Conservation (phyloP, 2,113 vertebrate genomes). For the Suncus etruscus region DNA sequence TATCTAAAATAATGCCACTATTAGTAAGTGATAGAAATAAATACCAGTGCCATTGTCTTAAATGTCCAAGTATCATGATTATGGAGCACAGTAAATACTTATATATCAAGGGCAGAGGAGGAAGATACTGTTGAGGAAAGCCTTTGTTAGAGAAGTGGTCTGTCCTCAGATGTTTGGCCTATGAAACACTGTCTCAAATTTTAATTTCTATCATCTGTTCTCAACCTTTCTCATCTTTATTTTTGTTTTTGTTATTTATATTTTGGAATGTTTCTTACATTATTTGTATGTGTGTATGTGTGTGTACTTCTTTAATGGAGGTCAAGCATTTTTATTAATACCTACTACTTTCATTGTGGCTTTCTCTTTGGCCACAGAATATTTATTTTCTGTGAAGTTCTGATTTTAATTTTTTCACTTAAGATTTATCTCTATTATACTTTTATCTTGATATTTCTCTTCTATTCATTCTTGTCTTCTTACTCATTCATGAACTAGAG, state of each 20-base stretch:
- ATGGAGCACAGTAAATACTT: neutral
- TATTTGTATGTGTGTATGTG: slow-evolving; percentile 2
- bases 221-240: neutral
- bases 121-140: neutral
- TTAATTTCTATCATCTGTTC: neutral
- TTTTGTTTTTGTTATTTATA: neutral
- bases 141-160: neutral
- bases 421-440: neutral
- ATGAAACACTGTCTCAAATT: neutral
- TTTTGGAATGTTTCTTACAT: neutral
- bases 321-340: neutral
- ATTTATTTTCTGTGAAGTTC: slow-evolving; percentile 23
- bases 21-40: neutral
- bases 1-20: neutral
- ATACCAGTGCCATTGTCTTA: neutral
- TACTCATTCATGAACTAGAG: neutral
- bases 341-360: neutral
- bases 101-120: neutral
- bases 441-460: neutral
- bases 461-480: neutral
- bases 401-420: slow-evolving; percentile 30
- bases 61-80: neutral
- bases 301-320: slow-evolving; percentile 7
- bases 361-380: neutral
- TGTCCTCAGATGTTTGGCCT: neutral